phyloP scores from a whole-genome alignment of 2,797 vertebrate species.

The Tenualosa thibaudeaui region DNA sequence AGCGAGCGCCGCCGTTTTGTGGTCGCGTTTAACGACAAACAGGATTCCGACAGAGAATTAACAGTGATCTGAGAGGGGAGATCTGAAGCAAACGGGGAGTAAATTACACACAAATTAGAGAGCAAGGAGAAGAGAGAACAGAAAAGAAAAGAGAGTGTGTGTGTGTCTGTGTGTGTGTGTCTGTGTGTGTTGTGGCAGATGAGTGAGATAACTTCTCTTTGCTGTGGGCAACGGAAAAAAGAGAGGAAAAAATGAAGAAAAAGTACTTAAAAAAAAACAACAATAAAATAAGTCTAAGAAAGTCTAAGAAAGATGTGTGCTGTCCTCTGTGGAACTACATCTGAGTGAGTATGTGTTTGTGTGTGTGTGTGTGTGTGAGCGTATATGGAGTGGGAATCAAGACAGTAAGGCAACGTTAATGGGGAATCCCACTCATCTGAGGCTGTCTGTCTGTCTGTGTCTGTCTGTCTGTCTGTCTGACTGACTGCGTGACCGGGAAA shows the following conservation, averaged over 20 bases:
- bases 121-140: constrained; percentile 9
- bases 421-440: neutral
- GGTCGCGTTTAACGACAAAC: constrained; percentile 71
- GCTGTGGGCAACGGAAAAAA: constrained; percentile 12
- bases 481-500: neutral
- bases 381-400: constrained; percentile 14
- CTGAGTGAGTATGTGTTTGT: neutral
- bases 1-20: constrained; percentile 66
- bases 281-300: neutral
- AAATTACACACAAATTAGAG: constrained; percentile 50
- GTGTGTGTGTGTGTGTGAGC: neutral
- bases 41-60: constrained; percentile 70
- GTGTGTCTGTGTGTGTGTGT: neutral
- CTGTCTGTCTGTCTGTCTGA: neutral
- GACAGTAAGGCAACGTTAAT: constrained; percentile 32
- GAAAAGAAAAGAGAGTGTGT: neutral
- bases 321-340: neutral
- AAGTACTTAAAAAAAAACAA: neutral
- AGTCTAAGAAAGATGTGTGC: constrained; percentile 1
- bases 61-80: constrained; percentile 61
- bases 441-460: constrained; percentile 5
- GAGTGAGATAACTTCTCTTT: constrained; percentile 25
- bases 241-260: neutral
- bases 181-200: constrained; percentile 22
- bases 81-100: constrained; percentile 56